Evolutionary conservation across 2,888 invertebrate genomes (phyloP), one percentile per base, ranked within the genome.

Genomic region (Acholoe squamosa): DNA sequence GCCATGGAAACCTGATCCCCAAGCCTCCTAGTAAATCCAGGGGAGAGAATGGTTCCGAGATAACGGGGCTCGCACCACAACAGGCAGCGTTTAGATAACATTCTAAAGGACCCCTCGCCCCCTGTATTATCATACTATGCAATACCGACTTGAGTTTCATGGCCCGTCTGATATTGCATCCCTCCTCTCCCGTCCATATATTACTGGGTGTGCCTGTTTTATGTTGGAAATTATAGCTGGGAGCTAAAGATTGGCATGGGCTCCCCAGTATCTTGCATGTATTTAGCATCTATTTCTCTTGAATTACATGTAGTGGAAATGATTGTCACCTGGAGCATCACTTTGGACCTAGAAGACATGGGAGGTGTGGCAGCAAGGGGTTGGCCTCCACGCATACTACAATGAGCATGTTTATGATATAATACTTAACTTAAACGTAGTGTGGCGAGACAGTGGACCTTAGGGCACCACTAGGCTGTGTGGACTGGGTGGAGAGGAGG

Each of bases 1-100:
- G 80, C 80, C 80, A 80, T 80, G 80, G 80, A 19, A 80, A 80
- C 80, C 33, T 25, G 43, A 80, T 80, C 80, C 34, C 80, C 19
- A 19, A 43, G 80, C 33, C 76, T 76, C 76, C 31, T 31, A 31
- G 80, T 80, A 80, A 33, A 34, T 34, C 80, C 16, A 19, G 43
- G n/a, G 80, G 43, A 80, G 33, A 80, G 80, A 19, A 80, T 0
- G 43, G 80, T 10, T 25, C 16, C 7, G 34, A 33, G 80, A 80
- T 80, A 80, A 80, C 34, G 25, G 34, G 22, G 14, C 80, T 22
- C 14, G 22, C 33, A 19, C n/a, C 19, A 80, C 71, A 71, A 71
- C 14, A 71, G 71, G 25, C 28, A 22, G 33, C 80, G 34, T 19
- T 80, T 80, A 80, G 80, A 80, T 80, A 80, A 80, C 80, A 61